Evolutionary conservation across 2,797 vertebrate genomes (phyloP), one percentile per base, ranked within the genome.

Genomic region (Urosaurus nigricauda): DNA sequence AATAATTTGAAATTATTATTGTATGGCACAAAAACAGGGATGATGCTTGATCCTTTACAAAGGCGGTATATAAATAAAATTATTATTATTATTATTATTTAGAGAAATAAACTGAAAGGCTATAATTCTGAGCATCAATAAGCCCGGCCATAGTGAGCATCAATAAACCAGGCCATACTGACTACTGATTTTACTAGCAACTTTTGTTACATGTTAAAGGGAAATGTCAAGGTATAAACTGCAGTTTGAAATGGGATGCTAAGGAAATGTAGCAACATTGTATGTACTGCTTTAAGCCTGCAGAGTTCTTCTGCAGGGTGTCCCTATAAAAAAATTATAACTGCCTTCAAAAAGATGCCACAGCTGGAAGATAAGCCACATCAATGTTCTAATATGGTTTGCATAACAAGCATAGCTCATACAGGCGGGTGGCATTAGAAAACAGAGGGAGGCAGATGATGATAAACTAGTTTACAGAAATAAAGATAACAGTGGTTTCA

Each of bases 361-460:
- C 19, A 91, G 77, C 68, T 85, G 65, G 79, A 29, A 71, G 63
- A 73, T 21, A 85, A n/a, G 37, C 86, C 86, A 87, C 75, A 90
- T 84, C 86, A 87, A 75, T 85, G 56, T 43, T 35, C 68, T 63
- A 82, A 86, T 89, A 80, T 89, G 88, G 84, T 89, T 86, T 86
- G 79, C 43, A 89, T 86, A 89, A 86, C n/a, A 82, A 70, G 43
- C 70, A 53, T 43, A 82, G 75, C 12, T 70, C 58, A 86, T 40
- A 32, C 75, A 77, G 84, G 60, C 47, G 75, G 58, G 16, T 78
- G 63, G 43, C 65, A 53, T 32, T n/a, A 14, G 3, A 32, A 32
- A 19, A 16, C 16, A 37, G 40, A 35, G 77, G n/a, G 21, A 16
- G 65, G 12, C 26, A 88, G 60, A 77, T 40, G 78, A 85, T 71